phyloP scores from a whole-genome alignment of 2,888 invertebrate species.

The Brenthis hecate region DNA sequence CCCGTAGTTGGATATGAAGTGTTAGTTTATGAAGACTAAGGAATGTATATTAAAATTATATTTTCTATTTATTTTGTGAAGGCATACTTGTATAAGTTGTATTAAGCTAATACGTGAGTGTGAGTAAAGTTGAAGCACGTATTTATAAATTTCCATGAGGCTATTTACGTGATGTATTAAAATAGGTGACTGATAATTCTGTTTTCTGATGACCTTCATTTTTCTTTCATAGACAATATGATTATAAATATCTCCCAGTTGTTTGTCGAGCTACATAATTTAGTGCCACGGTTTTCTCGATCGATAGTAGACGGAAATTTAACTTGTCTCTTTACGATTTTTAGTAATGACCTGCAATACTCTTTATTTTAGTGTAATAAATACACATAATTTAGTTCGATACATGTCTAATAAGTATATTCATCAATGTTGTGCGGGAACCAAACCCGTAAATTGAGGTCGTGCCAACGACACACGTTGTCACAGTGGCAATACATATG shows the following conservation, averaged over 20 bases:
- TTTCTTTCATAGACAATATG: constrained; percentile 47
- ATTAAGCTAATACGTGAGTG: background rate
- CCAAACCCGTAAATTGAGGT: too few species aligned
- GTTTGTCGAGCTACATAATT: constrained; percentile 65
- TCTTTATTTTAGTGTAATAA: too few species aligned
- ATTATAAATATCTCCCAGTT: constrained; percentile 62
- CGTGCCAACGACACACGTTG: too few species aligned
- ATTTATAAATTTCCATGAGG: constrained; percentile 11
- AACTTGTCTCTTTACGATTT: constrained; percentile 30
- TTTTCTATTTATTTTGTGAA: constrained; percentile 6
- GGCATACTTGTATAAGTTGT: background rate
- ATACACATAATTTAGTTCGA: too few species aligned
- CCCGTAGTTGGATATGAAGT: too few species aligned
- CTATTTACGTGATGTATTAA: constrained; percentile 39
- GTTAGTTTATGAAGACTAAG: too few species aligned
- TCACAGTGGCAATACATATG: too few species aligned
- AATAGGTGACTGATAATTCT: constrained; percentile 51
- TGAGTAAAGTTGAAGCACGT: background rate
- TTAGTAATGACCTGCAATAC: constrained; percentile 19
- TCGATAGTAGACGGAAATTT: constrained; percentile 57
- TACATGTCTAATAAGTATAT: too few species aligned
- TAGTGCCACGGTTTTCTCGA: constrained; percentile 56
- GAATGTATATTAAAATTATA: constrained; percentile 13
- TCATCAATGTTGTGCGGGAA: too few species aligned
- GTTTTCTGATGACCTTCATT: constrained; percentile 52